phyloP scores from a whole-genome alignment of 2,888 invertebrate species.

The Nipponacmea schrenckii region DNA sequence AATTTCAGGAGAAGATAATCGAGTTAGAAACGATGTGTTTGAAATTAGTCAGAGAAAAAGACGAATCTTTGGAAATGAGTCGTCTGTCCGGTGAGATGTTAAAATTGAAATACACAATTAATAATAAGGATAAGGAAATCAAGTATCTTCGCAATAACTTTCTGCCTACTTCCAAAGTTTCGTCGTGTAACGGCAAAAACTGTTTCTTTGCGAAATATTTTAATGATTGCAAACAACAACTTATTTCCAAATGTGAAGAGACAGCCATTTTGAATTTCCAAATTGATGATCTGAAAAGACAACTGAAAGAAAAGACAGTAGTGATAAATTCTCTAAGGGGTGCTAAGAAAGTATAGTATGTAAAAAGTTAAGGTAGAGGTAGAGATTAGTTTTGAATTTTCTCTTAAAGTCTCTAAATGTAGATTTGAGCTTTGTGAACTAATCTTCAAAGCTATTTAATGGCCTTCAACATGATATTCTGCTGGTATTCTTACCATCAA shows the following conservation, averaged over 20 bases:
- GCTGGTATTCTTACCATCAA: too few relatives aligned
- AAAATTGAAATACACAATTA: not conserved
- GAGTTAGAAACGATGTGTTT: not conserved
- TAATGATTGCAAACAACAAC: not conserved
- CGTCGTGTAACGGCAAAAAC: not conserved
- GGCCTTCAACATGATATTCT: too few relatives aligned
- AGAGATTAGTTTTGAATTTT: too few relatives aligned
- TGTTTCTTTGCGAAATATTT: conserved; percentile 1
- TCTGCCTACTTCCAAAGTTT: not conserved
- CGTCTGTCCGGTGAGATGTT: not conserved
- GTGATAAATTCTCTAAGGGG: too few relatives aligned
- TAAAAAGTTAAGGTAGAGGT: too few relatives aligned
- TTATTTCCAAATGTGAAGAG: not conserved
- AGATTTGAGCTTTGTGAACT: too few relatives aligned
- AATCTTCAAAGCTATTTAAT: too few relatives aligned
- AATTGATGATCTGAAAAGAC: not conserved
- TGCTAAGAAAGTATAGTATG: too few relatives aligned
- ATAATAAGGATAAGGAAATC: not conserved
- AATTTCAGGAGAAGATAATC: not conserved
- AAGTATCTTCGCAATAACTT: not conserved
- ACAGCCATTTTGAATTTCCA: conserved; percentile 4
- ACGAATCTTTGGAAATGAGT: not conserved
- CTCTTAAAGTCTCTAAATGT: too few relatives aligned
- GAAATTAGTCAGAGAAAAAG: not conserved
- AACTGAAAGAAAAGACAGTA: not conserved